Evolutionary conservation across 2,797 vertebrate genomes (phyloP), one percentile per base, ranked within the genome.

Genomic region (Rhinichthys osculus): DNA sequence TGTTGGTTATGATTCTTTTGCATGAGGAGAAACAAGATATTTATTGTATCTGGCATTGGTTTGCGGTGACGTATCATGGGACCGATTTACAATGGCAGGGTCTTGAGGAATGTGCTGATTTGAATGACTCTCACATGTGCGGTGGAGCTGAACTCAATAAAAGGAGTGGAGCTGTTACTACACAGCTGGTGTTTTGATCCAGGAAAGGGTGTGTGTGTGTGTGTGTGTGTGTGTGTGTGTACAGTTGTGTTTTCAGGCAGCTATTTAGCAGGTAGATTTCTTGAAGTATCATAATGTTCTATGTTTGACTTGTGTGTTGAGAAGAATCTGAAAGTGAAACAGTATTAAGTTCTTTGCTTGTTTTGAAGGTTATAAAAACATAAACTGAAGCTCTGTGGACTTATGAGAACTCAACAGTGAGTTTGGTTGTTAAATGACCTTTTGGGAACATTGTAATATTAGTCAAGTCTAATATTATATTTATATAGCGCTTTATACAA

Each of bases 21-120:
- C 19, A 40, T 70, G 69, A 47, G 27, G n/a, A 64, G 81, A 64
- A 74, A 10, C 19, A 0, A 59, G 38, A 72, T 38, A 21, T 59
- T 21, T 62, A 30, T 72, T 72, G 66, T 40, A 8, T 82, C 64
- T 42, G 79, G 47, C 64, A 42, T 62, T 33, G 40, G 47, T 74
- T 47, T 66, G 66, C 79, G 1, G 23, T 50, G 17, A 19, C 71
- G 44, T 57, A 35, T 52, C 38, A 38, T 13, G 50, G n/a, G 54
- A 42, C 16, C 47, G 47, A 52, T 40, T 19, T 73, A 47, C 44
- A 80, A 52, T 84, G 77, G 82, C 82, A 59, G 38, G 57, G 73
- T 77, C 85, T 78, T 44, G 44, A 81, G 78, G 76, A 87, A 87
- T 84, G 82, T 67, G 42, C 70, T 57, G 42, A 64, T 64, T 54